Base-by-base conservation (phyloP, 1,140 invertebrate genomes). In the Berghia stephanieae region DNA sequence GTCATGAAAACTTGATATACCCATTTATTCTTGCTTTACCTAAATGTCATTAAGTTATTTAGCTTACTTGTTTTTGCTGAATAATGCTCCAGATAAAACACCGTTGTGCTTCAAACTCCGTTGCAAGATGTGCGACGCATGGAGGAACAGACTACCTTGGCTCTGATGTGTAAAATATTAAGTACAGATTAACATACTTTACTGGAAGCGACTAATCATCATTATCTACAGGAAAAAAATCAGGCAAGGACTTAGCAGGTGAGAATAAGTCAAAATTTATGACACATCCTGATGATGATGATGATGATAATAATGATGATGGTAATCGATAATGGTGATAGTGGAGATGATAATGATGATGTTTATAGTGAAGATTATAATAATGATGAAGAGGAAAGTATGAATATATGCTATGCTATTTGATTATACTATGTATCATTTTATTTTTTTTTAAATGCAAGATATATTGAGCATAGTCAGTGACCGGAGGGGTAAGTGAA, bases 61-160 rank as follows among this genome's bases (percentile, higher is more conserved):
- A n/a, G n/a, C 76, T 24, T 78, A 84, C 83, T 70, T 86, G 68
- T 81, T 83, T 75, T 80, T 82, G 60, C 79, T 82, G 38, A 86
- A 60, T 3, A 86, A 52, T 43, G 74, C 78, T 55, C 85, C 85
- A 4, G 79, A 80, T 24, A 82, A 49, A 4, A 85, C 83, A 0
- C 81, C 82, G 18, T 79, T 68, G 42, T 81, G 79, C 52, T 75
- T 73, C 44, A 81, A 75, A 71, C 78, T 78, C 24, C 79, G 68
- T 42, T 85, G 82, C 49, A 86, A 67, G 31, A 85, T 83, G 49
- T 85, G 79, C 21, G 85, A 86, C 21, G 85, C 80, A 72, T 81
- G 77, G 21, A 84, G 72, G 66, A 85, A 86, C n/a, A 85, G 57
- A 27, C 77, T 78, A 27, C 79, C 71, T 40, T 78, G 71, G 66